Base-by-base conservation (phyloP, 2,888 invertebrate species). In the Campoplex capitator region DNA sequence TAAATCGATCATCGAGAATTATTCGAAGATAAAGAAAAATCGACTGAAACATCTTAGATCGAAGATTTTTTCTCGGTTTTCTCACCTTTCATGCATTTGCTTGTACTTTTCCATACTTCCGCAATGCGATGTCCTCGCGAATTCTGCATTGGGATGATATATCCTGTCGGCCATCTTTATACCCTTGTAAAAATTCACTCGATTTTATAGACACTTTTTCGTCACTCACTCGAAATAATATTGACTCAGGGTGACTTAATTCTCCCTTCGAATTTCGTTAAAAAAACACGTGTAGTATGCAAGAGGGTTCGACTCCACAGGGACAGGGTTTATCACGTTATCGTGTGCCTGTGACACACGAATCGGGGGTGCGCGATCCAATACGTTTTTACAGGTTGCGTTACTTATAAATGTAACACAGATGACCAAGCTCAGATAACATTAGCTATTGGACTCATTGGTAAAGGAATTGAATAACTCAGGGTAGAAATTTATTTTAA, bases 41-140 rank as follows among this genome's bases (percentile, higher is more conserved):
- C 9, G 7, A 38, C 13, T n/a, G 16, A 68, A 56, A 75, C 74
- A 75, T 16, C 1, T 42, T 18, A 75, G 6, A 54, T 28, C 18
- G 28, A 35, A 73, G 51, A 7, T 45, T 23, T 32, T 48, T 13
- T 58, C 23, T 23, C 32, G 16, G n/a, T 6, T 83, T 13, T 91
- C 92, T 92, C 84, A 94, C 94, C 96, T 96, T 92, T 97, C 96
- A 94, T 99, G 97, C 96, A 98, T 96, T 91, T 97, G 96, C 91
- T 96, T 95, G 94, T 99, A 99, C 91, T 98, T 96, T 38, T 96
- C 96, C 95, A 97, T 95, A 84, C 96, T 96, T 76, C 96, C 96
- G 91, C 98, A 96, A 94, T 97, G 95, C 45, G 97, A 96, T 91
- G 95, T 95, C 88, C 95, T 95, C 80, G 95, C 95, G 28, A 96